Conservation (phyloP, 2,113 vertebrate genomes). For the Cryptomyrus ogoouensis region DNA sequence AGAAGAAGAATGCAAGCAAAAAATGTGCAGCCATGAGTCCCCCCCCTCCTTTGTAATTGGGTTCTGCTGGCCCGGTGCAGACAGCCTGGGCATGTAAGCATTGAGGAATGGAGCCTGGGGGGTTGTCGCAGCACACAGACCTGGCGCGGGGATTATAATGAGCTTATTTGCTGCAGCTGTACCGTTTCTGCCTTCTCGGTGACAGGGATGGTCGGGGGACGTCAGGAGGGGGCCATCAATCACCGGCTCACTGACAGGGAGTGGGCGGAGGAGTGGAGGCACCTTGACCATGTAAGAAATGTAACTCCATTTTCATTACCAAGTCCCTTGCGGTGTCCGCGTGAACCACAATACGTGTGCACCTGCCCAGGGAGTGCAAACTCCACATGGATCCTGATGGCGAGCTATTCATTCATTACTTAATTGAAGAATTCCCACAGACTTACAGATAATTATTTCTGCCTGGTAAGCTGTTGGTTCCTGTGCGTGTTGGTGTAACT, state of each 20-base stretch:
- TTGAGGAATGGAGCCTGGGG: neutral
- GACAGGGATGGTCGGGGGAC: slow-evolving; percentile 84
- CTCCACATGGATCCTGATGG: neutral
- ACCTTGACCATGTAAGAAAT: slow-evolving; percentile 93
- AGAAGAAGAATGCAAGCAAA: neutral
- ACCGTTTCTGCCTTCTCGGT: slow-evolving; percentile 23
- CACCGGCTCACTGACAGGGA: slow-evolving; percentile 97
- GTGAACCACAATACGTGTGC: neutral
- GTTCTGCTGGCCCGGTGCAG: neutral
- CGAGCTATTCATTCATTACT: neutral
- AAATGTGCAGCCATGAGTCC: neutral
- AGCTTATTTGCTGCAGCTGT: neutral
- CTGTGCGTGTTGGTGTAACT: neutral
- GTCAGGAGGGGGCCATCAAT: slow-evolving; percentile 98
- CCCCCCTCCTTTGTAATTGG: neutral
- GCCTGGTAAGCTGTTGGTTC: neutral
- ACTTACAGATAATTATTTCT: neutral
- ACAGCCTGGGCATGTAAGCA: neutral
- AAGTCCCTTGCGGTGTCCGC: neutral
- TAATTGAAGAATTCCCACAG: neutral
- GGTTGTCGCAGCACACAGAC: neutral
- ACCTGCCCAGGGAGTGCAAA: neutral
- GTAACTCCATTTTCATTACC: neutral
- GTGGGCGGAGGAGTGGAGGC: slow-evolving; percentile 99
- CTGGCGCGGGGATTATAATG: neutral